Evolutionary conservation across 2,888 invertebrate species (phyloP).

Genomic region (Lithophane leautieri): DNA sequence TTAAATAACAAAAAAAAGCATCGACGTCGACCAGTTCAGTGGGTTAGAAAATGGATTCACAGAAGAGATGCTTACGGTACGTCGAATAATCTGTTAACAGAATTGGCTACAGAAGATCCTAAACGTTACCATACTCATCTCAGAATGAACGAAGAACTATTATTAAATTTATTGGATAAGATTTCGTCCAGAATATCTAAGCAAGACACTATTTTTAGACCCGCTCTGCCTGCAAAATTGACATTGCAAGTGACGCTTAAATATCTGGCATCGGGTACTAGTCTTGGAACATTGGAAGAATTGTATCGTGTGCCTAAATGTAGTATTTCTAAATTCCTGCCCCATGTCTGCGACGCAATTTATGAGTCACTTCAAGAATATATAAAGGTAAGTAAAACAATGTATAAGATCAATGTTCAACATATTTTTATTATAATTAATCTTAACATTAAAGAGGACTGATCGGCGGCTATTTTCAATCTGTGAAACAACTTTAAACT

Average conservation of each 20-base stretch:
- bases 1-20: too few species aligned
- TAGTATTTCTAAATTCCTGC: constrained; percentile 28
- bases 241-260: constrained; percentile 46
- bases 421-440: constrained; percentile 47
- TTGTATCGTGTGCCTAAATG: constrained; percentile 24
- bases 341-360: constrained; percentile 46
- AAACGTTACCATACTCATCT: too few species aligned
- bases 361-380: constrained; percentile 48
- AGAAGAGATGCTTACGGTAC: too few species aligned
- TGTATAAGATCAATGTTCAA: constrained; percentile 43
- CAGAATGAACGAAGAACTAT: too few species aligned
- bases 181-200: too few species aligned
- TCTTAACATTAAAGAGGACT: constrained; percentile 43
- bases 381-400: constrained; percentile 48
- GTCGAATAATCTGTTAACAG: too few species aligned
- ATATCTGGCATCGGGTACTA: constrained; percentile 43
- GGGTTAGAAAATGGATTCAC: too few species aligned
- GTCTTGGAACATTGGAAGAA: constrained; percentile 43
- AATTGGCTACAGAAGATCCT: too few species aligned
- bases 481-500: constrained; percentile 44
- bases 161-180: too few species aligned
- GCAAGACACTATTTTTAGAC: too few species aligned
- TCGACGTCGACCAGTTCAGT: too few species aligned
- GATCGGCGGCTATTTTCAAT: constrained; percentile 48
- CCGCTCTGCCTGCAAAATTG: constrained; percentile 49